Evolutionary conservation across 2,797 vertebrate genomes (phyloP).

Genomic region (Atherinosoma microstoma): DNA sequence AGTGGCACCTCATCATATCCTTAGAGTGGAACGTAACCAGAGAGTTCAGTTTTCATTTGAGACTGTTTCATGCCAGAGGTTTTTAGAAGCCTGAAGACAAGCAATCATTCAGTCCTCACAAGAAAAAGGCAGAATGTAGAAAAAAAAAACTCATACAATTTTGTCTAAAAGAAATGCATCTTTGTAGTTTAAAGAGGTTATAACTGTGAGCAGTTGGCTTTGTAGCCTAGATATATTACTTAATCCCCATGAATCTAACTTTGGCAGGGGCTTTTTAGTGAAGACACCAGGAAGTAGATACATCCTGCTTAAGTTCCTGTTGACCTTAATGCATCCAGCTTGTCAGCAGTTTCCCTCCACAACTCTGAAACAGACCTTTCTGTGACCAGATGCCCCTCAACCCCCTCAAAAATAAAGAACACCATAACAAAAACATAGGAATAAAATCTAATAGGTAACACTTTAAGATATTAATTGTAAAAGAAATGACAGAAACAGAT

Average conservation of each 20-base stretch:
- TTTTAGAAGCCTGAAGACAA: neutral
- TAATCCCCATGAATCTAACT: neutral
- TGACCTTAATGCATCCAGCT: neutral
- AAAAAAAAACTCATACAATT: neutral
- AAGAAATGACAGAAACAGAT: no score
- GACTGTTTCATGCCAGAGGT: neutral
- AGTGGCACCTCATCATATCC: neutral
- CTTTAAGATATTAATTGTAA: no score
- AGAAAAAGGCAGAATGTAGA: neutral
- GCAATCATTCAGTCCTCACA: neutral
- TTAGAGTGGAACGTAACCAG: neutral
- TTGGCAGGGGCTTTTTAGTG: neutral
- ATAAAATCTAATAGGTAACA: neutral
- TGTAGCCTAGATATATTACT: neutral
- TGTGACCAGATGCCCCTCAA: neutral
- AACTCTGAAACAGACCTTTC: neutral
- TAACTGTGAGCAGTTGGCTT: neutral
- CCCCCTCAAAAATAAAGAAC: neutral
- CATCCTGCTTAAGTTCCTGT: neutral
- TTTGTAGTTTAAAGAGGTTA: neutral
- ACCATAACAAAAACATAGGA: neutral
- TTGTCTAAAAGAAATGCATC: neutral
- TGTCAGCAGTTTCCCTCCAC: neutral
- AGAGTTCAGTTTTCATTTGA: conserved; percentile 1
- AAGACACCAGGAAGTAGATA: neutral